These are phyloP conservation scores for Gorsachius magnificus DNA, from an alignment of 2,797 vertebrate species.

Conservation along the genomic window DNA sequence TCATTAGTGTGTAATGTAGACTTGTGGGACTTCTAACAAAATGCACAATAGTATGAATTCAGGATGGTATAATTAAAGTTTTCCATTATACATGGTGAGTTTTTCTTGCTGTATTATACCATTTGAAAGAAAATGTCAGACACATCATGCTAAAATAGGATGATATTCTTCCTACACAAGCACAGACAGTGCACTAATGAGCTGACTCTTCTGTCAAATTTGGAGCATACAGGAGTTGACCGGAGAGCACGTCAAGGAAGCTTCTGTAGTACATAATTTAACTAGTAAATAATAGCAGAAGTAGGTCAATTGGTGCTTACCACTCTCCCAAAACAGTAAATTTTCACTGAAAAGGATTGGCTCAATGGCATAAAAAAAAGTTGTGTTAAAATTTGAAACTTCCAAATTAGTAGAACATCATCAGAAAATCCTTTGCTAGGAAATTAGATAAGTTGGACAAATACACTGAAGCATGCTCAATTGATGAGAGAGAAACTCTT, in stretches of 20 bases:
- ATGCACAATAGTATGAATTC: not conserved
- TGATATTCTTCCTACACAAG: constrained; percentile 53
- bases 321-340: not conserved
- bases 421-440: not conserved
- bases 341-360: constrained; percentile 15
- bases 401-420: not conserved
- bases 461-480: not conserved
- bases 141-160: constrained; percentile 47
- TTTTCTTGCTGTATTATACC: constrained; percentile 59
- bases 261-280: constrained; percentile 39
- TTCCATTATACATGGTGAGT: constrained; percentile 26
- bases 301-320: constrained; percentile 44
- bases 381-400: not conserved
- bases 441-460: not conserved
- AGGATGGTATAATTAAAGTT: constrained; percentile 59
- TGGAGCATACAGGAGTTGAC: constrained; percentile 44
- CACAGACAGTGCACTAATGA: constrained; percentile 62
- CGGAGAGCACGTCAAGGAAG: constrained; percentile 33
- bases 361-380: not conserved
- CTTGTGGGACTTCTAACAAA: constrained; percentile 3
- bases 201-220: constrained; percentile 53
- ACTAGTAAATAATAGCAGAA: constrained; percentile 63
- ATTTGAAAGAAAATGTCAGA: constrained; percentile 72
- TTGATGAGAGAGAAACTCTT: not conserved
- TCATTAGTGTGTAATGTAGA: not conserved